Conservation (phyloP, 2,888 invertebrate genomes). For the Scaptomyza tumidula region DNA sequence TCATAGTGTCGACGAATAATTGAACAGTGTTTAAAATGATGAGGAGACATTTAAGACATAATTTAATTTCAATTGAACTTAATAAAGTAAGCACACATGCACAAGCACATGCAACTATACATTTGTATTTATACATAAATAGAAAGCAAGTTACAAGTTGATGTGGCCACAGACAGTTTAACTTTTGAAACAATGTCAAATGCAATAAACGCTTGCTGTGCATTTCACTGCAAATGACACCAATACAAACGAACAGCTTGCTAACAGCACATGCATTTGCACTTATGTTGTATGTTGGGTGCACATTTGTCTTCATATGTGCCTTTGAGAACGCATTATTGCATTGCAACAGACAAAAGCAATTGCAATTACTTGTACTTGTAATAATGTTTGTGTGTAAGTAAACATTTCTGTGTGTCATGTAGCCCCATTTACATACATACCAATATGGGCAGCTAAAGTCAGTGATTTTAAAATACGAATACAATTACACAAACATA, state of each 20-base stretch:
- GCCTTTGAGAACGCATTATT: constrained; percentile 62
- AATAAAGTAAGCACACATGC: constrained; percentile 7
- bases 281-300: constrained; percentile 10
- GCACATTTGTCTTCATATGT: neutral
- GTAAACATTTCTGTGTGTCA: constrained; percentile 28
- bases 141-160: constrained; percentile 51
- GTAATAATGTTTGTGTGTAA: constrained; percentile 4
- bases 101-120: constrained; percentile 1
- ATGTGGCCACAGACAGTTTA: constrained; percentile 71
- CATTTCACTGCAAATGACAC: constrained; percentile 55
- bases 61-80: constrained; percentile 15
- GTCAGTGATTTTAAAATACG: constrained; percentile 16
- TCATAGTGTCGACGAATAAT: neutral
- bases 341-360: constrained; percentile 61
- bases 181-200: constrained; percentile 76
- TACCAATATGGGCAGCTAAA: neutral
- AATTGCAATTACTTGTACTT: constrained; percentile 58
- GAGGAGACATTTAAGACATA: constrained; percentile 3
- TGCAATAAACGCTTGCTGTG: constrained; percentile 62
- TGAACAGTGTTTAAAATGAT: neutral
- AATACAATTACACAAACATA: constrained; percentile 9
- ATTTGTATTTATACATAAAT: neutral
- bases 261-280: constrained; percentile 23
- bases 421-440: constrained; percentile 29
- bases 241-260: constrained; percentile 42